These are phyloP conservation scores for Acrobasis consociella DNA, from an alignment of 2,888 invertebrate species.

Conservation along the genomic window DNA sequence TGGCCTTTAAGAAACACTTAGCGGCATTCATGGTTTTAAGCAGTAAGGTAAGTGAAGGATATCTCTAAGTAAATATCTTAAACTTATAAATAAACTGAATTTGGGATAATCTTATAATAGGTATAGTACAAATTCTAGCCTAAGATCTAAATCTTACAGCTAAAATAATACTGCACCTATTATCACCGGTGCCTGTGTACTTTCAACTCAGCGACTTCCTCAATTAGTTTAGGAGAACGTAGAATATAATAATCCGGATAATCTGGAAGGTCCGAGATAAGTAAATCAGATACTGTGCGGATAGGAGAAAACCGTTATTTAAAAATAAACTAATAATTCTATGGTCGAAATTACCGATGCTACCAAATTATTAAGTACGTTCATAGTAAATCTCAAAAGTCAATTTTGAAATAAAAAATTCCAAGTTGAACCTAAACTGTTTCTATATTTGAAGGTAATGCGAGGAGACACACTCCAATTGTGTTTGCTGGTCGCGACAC, in stretches of 20 bases:
- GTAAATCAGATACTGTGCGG: no score
- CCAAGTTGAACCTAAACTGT: conserved; percentile 17
- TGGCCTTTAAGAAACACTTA: conserved; percentile 68
- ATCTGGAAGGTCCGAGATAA: neutral
- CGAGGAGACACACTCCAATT: conserved; percentile 66
- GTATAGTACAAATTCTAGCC: no score
- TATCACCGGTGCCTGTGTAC: neutral
- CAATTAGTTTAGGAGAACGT: conserved; percentile 17
- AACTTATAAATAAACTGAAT: no score
- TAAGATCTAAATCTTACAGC: no score
- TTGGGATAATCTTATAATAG: no score
- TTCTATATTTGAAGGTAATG: conserved; percentile 66
- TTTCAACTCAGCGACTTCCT: conserved; percentile 19
- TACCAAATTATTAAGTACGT: no score
- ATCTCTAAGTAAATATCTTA: no score
- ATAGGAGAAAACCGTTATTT: no score
- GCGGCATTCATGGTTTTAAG: conserved; percentile 69
- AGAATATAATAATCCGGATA: conserved; percentile 12
- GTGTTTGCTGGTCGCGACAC: conserved; percentile 70
- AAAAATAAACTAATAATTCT: no score
- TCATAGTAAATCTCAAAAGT: no score
- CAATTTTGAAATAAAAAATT: neutral
- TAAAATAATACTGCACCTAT: neutral
- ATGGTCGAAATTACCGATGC: no score
- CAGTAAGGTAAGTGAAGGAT: conserved; percentile 55